A percentile compares a stretch with the other conserved stretches of the same genome.
Conservation (phyloP, 2,888 invertebrate genomes). For the Pegoplata infirma region DNA sequence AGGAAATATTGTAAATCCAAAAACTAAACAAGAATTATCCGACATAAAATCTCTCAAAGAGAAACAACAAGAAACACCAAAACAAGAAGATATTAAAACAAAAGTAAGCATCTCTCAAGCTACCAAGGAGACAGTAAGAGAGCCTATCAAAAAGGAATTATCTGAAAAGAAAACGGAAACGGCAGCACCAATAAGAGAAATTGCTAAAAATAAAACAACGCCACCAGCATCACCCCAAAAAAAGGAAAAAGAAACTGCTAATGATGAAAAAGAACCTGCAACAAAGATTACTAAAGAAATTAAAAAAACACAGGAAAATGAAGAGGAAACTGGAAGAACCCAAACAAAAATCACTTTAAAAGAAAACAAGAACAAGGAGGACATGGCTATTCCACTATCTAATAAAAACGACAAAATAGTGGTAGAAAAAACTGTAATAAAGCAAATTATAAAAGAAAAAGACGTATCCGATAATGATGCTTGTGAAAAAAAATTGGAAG, state of each 20-base stretch:
- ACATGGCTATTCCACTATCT: not conserved
- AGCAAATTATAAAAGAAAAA: conserved; percentile 5
- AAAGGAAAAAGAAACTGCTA: not conserved
- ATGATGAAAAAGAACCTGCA: conserved; percentile 3
- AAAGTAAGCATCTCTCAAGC: not conserved
- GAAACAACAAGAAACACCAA: not conserved
- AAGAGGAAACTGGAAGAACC: not conserved
- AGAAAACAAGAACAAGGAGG: not conserved
- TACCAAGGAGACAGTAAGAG: not conserved
- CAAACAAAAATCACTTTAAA: not conserved
- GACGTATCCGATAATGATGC: not conserved
- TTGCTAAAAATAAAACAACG: not conserved
- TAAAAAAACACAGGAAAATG: not conserved
- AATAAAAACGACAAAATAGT: not conserved
- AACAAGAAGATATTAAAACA: not conserved
- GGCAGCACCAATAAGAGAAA: not conserved
- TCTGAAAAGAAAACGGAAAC: not conserved
- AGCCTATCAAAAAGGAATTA: not conserved
- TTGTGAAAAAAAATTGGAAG: not conserved
- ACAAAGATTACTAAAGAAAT: not conserved
- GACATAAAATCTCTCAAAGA: not conserved
- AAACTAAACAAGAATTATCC: conserved; percentile 1
- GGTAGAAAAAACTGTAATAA: not conserved
- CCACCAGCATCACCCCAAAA: conserved; percentile 9
- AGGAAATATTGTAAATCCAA: not conserved